Conservation (phyloP, 2,797 vertebrate species). For the Acanthis flammea region DNA sequence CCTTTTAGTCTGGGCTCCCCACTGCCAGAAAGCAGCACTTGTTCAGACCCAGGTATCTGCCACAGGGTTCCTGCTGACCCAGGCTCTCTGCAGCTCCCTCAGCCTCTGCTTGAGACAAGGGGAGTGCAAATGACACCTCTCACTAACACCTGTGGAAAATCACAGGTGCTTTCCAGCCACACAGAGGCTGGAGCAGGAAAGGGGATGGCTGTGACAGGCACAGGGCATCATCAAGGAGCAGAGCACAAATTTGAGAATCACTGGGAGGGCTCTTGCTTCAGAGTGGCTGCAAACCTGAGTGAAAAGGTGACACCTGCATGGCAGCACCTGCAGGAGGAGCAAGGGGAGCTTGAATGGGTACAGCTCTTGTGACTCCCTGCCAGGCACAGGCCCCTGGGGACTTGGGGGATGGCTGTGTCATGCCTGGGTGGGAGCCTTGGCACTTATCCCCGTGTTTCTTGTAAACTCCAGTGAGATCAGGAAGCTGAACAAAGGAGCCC, state of each 20-base stretch:
- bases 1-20: not conserved
- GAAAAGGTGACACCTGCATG: not conserved
- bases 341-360: not conserved
- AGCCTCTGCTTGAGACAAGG: not conserved
- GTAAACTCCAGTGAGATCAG: not conserved
- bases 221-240: not conserved
- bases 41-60: not conserved
- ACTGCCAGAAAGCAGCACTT: not conserved
- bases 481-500: not conserved
- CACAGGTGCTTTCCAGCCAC: not conserved
- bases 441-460: not conserved
- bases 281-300: not conserved
- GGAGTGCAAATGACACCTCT: not conserved
- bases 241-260: not conserved
- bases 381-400: not conserved
- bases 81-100: not conserved
- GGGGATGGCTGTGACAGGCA: fast-evolving
- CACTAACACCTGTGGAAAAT: not conserved
- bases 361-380: not conserved
- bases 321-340: not conserved
- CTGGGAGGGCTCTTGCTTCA: not conserved
- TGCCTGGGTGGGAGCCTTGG: not conserved
- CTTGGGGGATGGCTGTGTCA: not conserved
- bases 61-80: not conserved
- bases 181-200: not conserved